A percentile compares a stretch with the other conserved stretches of the same genome.
phyloP scores from a whole-genome alignment of 2,113 vertebrate species.

The Nicator chloris region DNA sequence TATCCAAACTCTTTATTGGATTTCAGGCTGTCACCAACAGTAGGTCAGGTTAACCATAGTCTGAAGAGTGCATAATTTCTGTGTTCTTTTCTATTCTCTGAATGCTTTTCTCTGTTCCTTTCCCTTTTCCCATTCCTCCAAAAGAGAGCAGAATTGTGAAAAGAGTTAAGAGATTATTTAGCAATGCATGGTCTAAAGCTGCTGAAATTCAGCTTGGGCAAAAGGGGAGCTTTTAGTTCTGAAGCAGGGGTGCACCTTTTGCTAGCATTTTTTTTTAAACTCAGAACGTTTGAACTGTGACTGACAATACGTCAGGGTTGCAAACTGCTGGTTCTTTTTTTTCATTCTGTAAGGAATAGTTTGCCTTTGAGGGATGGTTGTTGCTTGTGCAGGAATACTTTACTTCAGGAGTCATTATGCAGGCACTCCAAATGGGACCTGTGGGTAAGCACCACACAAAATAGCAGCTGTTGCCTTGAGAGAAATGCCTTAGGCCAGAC shows the following conservation, averaged over 20 bases:
- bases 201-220: not conserved
- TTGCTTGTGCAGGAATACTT: not conserved
- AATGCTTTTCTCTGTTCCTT: not conserved
- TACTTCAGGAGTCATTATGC: not conserved
- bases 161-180: not conserved
- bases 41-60: not conserved
- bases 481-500: not conserved
- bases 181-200: not conserved
- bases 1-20: not conserved
- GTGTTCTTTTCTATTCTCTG: not conserved
- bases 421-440: not conserved
- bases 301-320: not conserved
- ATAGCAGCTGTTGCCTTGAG: not conserved
- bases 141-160: not conserved
- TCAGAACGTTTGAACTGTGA: not conserved
- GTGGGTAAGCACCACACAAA: not conserved
- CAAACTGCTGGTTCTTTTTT: not conserved
- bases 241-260: not conserved
- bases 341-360: not conserved
- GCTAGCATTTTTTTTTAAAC: not conserved
- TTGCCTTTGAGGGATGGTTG: not conserved
- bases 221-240: not conserved
- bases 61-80: not conserved
- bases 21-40: not conserved
- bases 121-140: not conserved